Base-by-base conservation (phyloP, 2,888 invertebrate species). In the Melanostoma scalare region DNA sequence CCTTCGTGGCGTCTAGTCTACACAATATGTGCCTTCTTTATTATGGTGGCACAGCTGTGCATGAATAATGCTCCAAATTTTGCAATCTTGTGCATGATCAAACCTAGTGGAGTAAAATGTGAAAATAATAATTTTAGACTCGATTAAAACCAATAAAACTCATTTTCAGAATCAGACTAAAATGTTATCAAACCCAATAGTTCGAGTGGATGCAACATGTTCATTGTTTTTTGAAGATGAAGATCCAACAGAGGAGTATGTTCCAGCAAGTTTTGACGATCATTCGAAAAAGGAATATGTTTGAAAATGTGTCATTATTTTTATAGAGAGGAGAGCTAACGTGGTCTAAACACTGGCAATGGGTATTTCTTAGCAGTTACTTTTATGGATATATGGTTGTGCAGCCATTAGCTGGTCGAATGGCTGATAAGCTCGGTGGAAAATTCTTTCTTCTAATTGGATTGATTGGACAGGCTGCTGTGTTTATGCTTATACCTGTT, bases 41-140 rank as follows among this genome's bases (percentile, higher is more conserved):
- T 89, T 6, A 89, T 90, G 80, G 84, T 90, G 4, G 86, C 88
- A 9, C 90, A 92, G 3, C 87, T 92, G 55, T 87, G 89, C 53
- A 89, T 93, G 88, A 89, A 93, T 6, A 91, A 93, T 71, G 92
- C 92, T 87, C 89, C 93, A 48, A 92, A 92, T 85, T 92, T 93
- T 81, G 92, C 92, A 3, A 91, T 93, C 58, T 91, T 93, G 3
- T 93, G 93, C 86, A 93, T 93, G 93, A 92, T 93, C 10, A 92
- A 91, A 78, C 88, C 89, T 3, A 89, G 90, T 67, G n/a, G 85
- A 77, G 50, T 86, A 87, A 46, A 42, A 36, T 31, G 31, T 48
- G 30, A 20, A 48, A 9, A 4, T 3, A 10, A 48, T 38, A 3
- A 40, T 6, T 3, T 3, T n/a, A 8, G 36, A 33, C 20, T 3